Evolutionary conservation across 2,113 vertebrate species (phyloP).

Genomic region (Synchiropus splendidus): DNA sequence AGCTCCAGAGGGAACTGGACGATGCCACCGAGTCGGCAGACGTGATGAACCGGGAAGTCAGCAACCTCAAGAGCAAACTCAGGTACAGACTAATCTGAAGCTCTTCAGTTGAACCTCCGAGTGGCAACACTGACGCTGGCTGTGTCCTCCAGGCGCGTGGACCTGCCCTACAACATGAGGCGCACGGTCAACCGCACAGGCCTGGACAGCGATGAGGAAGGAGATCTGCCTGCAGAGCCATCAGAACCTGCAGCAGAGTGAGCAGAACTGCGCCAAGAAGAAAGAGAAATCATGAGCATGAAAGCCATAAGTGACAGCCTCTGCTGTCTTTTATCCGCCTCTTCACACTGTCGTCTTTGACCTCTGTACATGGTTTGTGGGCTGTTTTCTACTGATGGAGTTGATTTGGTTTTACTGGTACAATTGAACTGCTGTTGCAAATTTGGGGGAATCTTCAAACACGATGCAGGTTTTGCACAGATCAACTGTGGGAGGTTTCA

Average conservation of each 20-base stretch:
- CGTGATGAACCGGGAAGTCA: constrained; percentile 78
- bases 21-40: constrained; percentile 72
- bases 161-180: constrained; percentile 40
- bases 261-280: background rate
- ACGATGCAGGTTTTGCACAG: too few relatives aligned
- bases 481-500: too few relatives aligned
- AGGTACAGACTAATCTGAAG: constrained; percentile 61
- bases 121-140: too few relatives aligned
- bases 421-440: too few relatives aligned
- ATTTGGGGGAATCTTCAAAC: too few relatives aligned
- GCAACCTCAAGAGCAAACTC: constrained; percentile 72
- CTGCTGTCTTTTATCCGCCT: too few relatives aligned
- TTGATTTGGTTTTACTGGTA: too few relatives aligned
- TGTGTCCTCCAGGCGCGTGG: constrained; percentile 48
- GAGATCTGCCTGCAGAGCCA: constrained; percentile 23
- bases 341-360: too few relatives aligned
- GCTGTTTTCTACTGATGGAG: too few relatives aligned
- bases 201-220: constrained; percentile 63
- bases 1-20: constrained; percentile 80
- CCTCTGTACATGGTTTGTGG: too few relatives aligned
- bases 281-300: too few relatives aligned
- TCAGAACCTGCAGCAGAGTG: constrained; percentile 50
- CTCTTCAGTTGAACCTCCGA: background rate
- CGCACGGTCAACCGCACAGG: constrained; percentile 37
- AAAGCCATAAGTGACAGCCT: too few relatives aligned